Base-by-base conservation (phyloP, 30 jellyfish, hydroid and myxozoan species). In the Nemopilema nomurai region DNA sequence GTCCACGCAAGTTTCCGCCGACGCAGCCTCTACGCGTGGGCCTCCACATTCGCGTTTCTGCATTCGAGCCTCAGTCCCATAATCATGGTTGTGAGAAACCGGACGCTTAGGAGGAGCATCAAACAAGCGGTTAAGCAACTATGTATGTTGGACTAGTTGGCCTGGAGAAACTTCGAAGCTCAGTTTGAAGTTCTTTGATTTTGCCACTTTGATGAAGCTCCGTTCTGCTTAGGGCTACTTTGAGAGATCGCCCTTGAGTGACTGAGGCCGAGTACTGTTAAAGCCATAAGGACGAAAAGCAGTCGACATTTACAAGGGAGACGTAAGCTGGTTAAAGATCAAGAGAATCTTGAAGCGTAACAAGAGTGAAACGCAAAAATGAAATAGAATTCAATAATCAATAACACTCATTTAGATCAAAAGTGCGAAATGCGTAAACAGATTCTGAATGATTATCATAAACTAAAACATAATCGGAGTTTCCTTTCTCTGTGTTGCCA, bases 1-100 rank as follows among this genome's bases (percentile, higher is more conserved):
- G 49, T 1, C 7, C 86, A 83, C 22, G 49, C 86, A 16, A 69
- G 71, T 16, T 3, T 29, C 4, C 80, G 75, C 23, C 73, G 30
- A 25, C 51, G 84, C 24, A 83, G 92, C 68, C 64, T 33, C 31
- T 83, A 83, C 87, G 92, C 92, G 33, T 83, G 92, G 92, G 33
- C 92, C 0, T 67, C 71, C 18, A 28, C 92, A 20, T 18, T 83
- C 16, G 86, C 92, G 18, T 83, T 24, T 31, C 86, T 71, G 18
- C 92, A 83, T 62, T 83, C 92, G 0, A 71, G 80, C 51, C n/a
- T 83, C 68, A 83, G 74, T 51, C 92, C 92, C 17, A 18, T 68
- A 51, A 83, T 83, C 22, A 71, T 83, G 26, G 27, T 83, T 17
- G 72, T 69, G 31, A 83, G 92, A 77, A 83, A 71, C 76, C 70